Evolutionary conservation across 1,140 invertebrate genomes (phyloP).

Genomic region (Holotrichia oblita): DNA sequence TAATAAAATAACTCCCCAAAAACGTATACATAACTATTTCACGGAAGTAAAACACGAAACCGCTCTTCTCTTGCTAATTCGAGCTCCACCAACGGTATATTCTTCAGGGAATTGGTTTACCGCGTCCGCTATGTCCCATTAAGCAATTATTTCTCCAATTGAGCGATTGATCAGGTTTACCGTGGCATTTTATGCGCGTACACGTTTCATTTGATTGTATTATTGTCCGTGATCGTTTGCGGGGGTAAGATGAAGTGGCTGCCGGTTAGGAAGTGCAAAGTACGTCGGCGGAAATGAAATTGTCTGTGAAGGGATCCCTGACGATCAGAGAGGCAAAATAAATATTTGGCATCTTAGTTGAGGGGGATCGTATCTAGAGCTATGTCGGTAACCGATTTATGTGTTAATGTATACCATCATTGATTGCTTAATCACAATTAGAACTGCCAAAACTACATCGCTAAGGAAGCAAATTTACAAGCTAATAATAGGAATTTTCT

Average conservation of each 20-base stretch:
- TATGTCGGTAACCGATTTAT: not conserved
- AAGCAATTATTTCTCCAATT: constrained; percentile 36
- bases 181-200: constrained; percentile 32
- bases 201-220: constrained; percentile 35
- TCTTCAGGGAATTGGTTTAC: constrained; percentile 29
- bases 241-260: constrained; percentile 30
- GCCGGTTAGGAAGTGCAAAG: constrained; percentile 32
- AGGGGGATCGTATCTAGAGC: not conserved
- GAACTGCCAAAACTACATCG: too few relatives aligned
- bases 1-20: not conserved
- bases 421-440: too few relatives aligned
- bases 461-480: too few relatives aligned
- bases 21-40: not conserved
- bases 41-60: constrained; percentile 30
- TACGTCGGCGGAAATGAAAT: constrained; percentile 31
- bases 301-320: constrained; percentile 14
- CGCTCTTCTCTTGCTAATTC: constrained; percentile 6
- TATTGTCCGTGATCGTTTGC: not conserved
- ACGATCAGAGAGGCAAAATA: not conserved
- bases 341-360: not conserved
- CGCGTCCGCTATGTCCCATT: constrained; percentile 14
- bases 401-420: not conserved
- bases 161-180: constrained; percentile 30
- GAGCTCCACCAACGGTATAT: not conserved
- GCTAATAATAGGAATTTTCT: too few relatives aligned